These are phyloP conservation scores for Eurystomus gularis DNA, from an alignment of 2,113 vertebrate species.

Conservation along the genomic window DNA sequence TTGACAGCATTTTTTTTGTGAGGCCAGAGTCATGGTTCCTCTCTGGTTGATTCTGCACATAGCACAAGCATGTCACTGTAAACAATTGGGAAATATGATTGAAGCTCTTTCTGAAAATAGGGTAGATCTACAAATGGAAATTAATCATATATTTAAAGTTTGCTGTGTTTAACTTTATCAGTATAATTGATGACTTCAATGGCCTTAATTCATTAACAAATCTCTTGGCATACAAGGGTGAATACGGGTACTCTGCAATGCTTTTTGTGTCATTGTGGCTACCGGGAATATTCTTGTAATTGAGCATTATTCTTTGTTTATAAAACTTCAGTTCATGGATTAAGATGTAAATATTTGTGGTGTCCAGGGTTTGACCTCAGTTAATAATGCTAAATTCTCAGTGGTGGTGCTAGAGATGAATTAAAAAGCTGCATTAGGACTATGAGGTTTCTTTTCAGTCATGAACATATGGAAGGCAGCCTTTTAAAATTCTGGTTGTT, in stretches of 20 bases:
- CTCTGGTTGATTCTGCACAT: not conserved
- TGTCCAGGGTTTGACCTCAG: not conserved
- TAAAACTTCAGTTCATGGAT: not conserved
- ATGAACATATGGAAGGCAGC: not conserved
- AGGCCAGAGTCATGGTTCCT: not conserved
- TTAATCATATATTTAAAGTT: not conserved
- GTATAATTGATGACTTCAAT: not conserved
- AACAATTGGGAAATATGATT: not conserved
- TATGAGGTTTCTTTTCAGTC: not conserved
- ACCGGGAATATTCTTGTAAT: not conserved
- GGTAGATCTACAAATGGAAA: not conserved
- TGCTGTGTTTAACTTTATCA: not conserved
- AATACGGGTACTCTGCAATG: not conserved
- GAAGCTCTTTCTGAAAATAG: not conserved
- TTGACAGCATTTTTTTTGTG: not conserved
- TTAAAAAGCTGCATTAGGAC: not conserved
- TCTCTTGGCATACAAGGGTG: not conserved
- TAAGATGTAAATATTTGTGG: not conserved
- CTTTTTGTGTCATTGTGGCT: not conserved
- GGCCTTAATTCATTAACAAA: constrained; percentile 29
- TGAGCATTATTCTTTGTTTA: not conserved
- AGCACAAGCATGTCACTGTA: not conserved
- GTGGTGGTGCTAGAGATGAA: not conserved
- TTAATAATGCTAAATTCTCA: not conserved
- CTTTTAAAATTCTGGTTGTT: not conserved